phyloP scores from a whole-genome alignment of 1,140 invertebrate genomes.

The Drosophila pachea region DNA sequence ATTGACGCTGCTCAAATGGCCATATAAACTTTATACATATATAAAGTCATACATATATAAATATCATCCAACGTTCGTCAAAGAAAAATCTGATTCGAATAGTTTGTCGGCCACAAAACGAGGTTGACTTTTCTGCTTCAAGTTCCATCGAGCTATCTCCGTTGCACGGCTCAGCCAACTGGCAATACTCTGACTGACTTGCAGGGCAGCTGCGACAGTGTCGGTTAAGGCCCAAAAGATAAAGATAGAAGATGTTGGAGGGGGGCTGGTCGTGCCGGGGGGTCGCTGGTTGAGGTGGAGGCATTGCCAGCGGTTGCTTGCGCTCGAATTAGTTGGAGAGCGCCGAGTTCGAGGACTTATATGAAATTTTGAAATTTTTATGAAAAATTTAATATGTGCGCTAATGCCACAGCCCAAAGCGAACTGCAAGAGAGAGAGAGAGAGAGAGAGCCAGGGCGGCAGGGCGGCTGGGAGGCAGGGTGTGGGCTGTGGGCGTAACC shows the following conservation, averaged over 20 bases:
- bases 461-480: background rate
- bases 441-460: too few species aligned
- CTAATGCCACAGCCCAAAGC: background rate
- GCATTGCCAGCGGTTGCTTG: slow-evolving; percentile 29
- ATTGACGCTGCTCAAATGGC: too few species aligned
- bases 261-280: background rate
- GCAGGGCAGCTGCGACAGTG: slow-evolving; percentile 25
- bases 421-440: background rate
- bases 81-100: too few species aligned
- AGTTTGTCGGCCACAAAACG: too few species aligned
- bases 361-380: slow-evolving; percentile 51
- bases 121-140: too few species aligned
- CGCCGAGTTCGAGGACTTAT: slow-evolving; percentile 37
- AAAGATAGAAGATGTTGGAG: background rate
- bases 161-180: too few species aligned
- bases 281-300: background rate
- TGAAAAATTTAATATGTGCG: slow-evolving; percentile 40
- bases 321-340: slow-evolving; percentile 40
- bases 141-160: too few species aligned
- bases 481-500: background rate
- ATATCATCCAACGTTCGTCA: too few species aligned
- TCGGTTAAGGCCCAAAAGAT: background rate
- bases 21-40: too few species aligned
- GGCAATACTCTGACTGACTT: too few species aligned
- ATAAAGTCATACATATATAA: too few species aligned